Evolutionary conservation across 1,140 invertebrate species (phyloP).

Genomic region (Wasmannia auropunctata): DNA sequence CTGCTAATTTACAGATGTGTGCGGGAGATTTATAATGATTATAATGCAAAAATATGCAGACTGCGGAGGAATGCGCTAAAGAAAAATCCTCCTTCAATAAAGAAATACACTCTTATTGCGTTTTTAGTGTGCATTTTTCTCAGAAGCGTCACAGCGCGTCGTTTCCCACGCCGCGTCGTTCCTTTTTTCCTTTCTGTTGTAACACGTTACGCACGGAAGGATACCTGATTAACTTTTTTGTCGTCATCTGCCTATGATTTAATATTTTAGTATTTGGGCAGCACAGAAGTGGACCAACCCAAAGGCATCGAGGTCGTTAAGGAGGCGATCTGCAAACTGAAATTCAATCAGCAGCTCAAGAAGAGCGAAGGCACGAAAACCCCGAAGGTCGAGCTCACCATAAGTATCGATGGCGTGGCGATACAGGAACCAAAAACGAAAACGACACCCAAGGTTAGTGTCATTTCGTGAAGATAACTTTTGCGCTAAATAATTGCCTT

Average conservation of each 20-base stretch:
- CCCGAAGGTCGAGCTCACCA: slow-evolving; percentile 96
- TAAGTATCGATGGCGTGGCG: slow-evolving; percentile 97
- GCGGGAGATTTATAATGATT: slow-evolving; percentile 19
- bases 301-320: slow-evolving; percentile 99
- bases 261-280: slow-evolving; percentile 94
- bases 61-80: not conserved
- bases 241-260: slow-evolving; percentile 17
- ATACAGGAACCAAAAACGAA: slow-evolving; percentile 91
- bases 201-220: slow-evolving; percentile 5
- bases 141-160: not conserved
- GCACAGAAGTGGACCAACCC: slow-evolving; percentile 96
- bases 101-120: slow-evolving; percentile 12
- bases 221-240: slow-evolving; percentile 49
- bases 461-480: not conserved
- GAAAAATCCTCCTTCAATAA: slow-evolving; percentile 4
- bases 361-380: slow-evolving; percentile 96
- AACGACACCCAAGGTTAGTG: slow-evolving; percentile 81
- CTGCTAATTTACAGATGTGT: not conserved
- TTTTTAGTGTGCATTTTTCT: slow-evolving; percentile 3
- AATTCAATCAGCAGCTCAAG: slow-evolving; percentile 96
- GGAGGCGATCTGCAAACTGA: slow-evolving; percentile 97
- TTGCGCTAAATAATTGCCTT: not conserved
- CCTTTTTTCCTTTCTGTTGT: not conserved
- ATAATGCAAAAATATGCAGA: slow-evolving; percentile 28
- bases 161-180: not conserved